These are phyloP conservation scores for Rhorus exstirpatorius DNA, from an alignment of 2,888 invertebrate genomes.

Conservation along the genomic window DNA sequence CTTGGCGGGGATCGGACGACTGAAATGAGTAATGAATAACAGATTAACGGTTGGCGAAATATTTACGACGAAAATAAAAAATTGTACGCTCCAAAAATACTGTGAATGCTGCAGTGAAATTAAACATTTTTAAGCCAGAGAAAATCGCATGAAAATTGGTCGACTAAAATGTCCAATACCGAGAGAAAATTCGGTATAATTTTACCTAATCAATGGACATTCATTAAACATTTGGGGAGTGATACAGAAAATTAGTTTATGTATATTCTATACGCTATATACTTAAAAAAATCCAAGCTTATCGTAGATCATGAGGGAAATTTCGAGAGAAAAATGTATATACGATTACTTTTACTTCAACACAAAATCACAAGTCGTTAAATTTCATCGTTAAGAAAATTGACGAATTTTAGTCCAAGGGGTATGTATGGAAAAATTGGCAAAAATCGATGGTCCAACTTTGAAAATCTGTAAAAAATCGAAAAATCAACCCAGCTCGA, in stretches of 20 bases:
- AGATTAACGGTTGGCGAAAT: slow-evolving; percentile 52
- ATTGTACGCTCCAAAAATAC: slow-evolving; percentile 28
- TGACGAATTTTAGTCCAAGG: no score
- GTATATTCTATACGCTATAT: slow-evolving; percentile 46
- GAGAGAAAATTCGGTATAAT: slow-evolving; percentile 11
- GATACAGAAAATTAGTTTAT: slow-evolving; percentile 56
- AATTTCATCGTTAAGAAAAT: no score
- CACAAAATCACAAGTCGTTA: slow-evolving; percentile 23
- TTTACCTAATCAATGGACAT: slow-evolving; percentile 6
- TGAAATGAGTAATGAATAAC: slow-evolving; percentile 83
- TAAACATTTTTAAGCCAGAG: not conserved
- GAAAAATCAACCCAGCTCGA: no score
- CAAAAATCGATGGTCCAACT: no score
- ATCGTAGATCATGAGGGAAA: slow-evolving; percentile 36
- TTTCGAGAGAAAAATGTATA: slow-evolving; percentile 43
- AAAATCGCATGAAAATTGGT: no score
- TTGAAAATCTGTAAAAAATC: no score
- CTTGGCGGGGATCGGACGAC: slow-evolving; percentile 96
- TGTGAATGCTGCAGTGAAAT: slow-evolving; percentile 2
- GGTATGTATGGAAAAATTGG: no score
- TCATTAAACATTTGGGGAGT: slow-evolving; percentile 23
- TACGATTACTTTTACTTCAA: no score
- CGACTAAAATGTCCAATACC: not conserved
- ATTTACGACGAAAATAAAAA: not conserved
- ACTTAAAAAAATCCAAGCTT: slow-evolving; percentile 49